phyloP scores from a whole-genome alignment of 2,113 vertebrate species.

The Callipepla californica region DNA sequence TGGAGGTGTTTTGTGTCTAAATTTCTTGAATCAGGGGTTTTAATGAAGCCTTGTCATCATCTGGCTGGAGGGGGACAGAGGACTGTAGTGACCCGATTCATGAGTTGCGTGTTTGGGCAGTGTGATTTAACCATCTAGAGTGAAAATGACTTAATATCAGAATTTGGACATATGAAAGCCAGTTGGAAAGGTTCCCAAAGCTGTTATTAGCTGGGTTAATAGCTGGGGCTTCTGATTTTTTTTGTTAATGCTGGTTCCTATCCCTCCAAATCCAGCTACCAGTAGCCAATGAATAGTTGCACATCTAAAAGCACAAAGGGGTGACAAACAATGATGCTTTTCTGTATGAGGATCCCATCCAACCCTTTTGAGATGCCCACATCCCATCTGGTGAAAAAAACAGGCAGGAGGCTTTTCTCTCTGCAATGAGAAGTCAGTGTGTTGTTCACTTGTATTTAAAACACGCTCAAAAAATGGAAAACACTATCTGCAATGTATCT shows the following conservation, averaged over 20 bases:
- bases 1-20: fast-evolving
- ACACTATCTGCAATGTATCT: not conserved
- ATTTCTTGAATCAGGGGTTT: not conserved
- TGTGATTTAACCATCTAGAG: fast-evolving
- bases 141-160: not conserved
- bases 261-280: not conserved
- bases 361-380: fast-evolving
- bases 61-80: fast-evolving
- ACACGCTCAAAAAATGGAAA: not conserved
- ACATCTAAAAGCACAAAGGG: not conserved
- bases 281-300: not conserved
- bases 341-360: not conserved
- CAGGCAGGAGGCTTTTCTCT: not conserved
- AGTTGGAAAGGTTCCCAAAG: not conserved
- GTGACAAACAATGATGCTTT: fast-evolving
- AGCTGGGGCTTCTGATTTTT: too few species aligned
- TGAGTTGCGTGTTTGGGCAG: fast-evolving
- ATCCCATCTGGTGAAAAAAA: too few species aligned
- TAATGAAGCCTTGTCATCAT: fast-evolving
- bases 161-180: not conserved
- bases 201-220: not conserved
- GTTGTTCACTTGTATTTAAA: not conserved
- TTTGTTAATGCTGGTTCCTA: not conserved
- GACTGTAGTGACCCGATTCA: fast-evolving
- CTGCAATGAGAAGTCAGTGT: fast-evolving